Percentiles rank a stretch among this genome's conserved stretches.
Conservation (phyloP, 1,140 invertebrate species). For the Halictus rubicundus region DNA sequence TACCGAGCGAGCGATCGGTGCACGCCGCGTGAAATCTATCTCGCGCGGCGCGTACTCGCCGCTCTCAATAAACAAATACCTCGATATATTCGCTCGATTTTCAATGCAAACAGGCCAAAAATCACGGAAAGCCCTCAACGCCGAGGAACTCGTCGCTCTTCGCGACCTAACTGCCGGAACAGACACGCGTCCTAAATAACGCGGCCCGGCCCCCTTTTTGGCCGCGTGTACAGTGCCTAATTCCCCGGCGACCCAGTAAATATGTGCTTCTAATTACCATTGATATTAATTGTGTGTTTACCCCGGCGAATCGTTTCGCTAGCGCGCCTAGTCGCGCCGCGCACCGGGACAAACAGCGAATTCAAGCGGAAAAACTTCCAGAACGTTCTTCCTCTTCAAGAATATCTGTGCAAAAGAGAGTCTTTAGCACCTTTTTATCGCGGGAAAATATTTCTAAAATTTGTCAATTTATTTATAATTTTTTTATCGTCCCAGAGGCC, state of each 20-base stretch:
- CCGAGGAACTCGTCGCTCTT: neutral
- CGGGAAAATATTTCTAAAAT: too few species aligned
- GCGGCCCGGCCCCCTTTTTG: neutral
- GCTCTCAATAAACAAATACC: constrained; percentile 40
- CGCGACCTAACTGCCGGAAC: constrained; percentile 1
- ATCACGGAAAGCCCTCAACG: constrained; percentile 14
- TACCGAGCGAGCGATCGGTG: constrained; percentile 31
- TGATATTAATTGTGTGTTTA: constrained; percentile 46
- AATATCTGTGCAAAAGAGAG: too few species aligned
- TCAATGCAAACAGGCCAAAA: constrained; percentile 47
- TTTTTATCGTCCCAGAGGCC: too few species aligned
- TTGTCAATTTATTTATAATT: too few species aligned
- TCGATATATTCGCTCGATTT: constrained; percentile 45
- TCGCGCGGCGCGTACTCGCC: neutral
- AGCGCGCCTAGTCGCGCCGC: too few species aligned
- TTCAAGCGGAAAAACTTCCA: too few species aligned
- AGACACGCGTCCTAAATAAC: constrained; percentile 31
- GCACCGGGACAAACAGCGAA: too few species aligned
- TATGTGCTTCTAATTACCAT: constrained; percentile 45
- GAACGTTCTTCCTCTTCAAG: too few species aligned
- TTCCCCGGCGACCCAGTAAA: constrained; percentile 26
- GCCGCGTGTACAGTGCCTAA: constrained; percentile 26
- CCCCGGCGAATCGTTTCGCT: neutral
- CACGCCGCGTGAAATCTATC: constrained; percentile 34
- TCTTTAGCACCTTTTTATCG: too few species aligned